These are phyloP conservation scores for Dunckerocampus dactyliophorus DNA, from an alignment of 2,113 vertebrate genomes.

Conservation along the genomic window DNA sequence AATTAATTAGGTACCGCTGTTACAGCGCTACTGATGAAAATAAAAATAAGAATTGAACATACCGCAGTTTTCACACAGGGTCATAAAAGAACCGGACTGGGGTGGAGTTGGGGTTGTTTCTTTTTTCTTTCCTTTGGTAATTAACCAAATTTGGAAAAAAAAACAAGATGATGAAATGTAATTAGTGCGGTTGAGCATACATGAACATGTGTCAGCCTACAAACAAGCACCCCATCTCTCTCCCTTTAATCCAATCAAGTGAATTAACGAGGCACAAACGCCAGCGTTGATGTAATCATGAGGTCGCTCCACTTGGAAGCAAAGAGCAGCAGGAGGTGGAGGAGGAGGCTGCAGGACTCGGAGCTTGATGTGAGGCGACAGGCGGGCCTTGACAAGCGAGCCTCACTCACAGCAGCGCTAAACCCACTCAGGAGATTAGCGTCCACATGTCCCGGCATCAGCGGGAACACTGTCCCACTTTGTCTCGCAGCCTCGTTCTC, in stretches of 20 bases:
- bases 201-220: background rate
- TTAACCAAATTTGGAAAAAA: no score
- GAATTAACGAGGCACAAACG: slow-evolving; percentile 29
- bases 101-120: no score
- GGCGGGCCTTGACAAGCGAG: slow-evolving; percentile 1
- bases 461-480: slow-evolving; percentile 3
- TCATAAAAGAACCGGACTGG: no score
- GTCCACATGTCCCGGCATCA: slow-evolving; percentile 33
- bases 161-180: no score
- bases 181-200: no score
- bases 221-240: background rate
- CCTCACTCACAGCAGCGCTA: background rate
- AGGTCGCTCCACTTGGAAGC: slow-evolving; percentile 7
- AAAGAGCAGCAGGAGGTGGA: background rate
- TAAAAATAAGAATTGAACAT: no score
- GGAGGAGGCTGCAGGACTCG: background rate
- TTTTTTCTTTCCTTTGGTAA: no score
- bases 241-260: slow-evolving; percentile 42
- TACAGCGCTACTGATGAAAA: no score
- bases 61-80: no score
- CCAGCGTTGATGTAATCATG: slow-evolving; percentile 55
- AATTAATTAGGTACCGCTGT: no score
- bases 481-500: slow-evolving; percentile 1
- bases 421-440: slow-evolving; percentile 38
- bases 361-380: slow-evolving; percentile 7